Evolutionary conservation across 2,888 invertebrate species (phyloP).

Genomic region (Pristionchus fissidentatus): DNA sequence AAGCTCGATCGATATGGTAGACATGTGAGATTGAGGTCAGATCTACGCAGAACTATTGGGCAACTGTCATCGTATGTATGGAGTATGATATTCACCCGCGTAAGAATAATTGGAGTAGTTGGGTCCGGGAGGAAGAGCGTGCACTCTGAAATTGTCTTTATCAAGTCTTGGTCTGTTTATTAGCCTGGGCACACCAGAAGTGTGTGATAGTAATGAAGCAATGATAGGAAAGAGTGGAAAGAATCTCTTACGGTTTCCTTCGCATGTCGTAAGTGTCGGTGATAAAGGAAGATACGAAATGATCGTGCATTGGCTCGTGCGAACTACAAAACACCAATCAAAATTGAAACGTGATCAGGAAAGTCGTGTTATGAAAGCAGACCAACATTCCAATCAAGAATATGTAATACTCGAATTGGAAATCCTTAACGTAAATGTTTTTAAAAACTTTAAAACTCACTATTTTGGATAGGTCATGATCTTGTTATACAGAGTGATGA

Average conservation of each 20-base stretch:
- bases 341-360: not conserved
- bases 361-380: too few species aligned
- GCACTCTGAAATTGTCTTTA: not conserved
- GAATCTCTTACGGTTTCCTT: slow-evolving; percentile 62
- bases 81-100: slow-evolving; percentile 62
- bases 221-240: not conserved
- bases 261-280: slow-evolving; percentile 71
- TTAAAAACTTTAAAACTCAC: slow-evolving; percentile 56
- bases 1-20: slow-evolving; percentile 42
- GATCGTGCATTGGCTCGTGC: slow-evolving; percentile 66
- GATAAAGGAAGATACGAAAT: slow-evolving; percentile 69
- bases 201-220: too few species aligned
- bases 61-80: slow-evolving; percentile 42
- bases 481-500: slow-evolving; percentile 77
- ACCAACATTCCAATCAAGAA: not conserved
- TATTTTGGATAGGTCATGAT: slow-evolving; percentile 74
- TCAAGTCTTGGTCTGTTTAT: not conserved
- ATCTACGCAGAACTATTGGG: not conserved
- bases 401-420: not conserved
- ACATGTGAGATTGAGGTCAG: not conserved
- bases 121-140: slow-evolving; percentile 52
- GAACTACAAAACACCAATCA: slow-evolving; percentile 58
- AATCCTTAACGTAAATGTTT: not conserved
- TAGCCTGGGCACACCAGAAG: not conserved
- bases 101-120: slow-evolving; percentile 63